Base-by-base conservation (phyloP, 2,113 vertebrate genomes). In the Chelonoidis abingdonii region DNA sequence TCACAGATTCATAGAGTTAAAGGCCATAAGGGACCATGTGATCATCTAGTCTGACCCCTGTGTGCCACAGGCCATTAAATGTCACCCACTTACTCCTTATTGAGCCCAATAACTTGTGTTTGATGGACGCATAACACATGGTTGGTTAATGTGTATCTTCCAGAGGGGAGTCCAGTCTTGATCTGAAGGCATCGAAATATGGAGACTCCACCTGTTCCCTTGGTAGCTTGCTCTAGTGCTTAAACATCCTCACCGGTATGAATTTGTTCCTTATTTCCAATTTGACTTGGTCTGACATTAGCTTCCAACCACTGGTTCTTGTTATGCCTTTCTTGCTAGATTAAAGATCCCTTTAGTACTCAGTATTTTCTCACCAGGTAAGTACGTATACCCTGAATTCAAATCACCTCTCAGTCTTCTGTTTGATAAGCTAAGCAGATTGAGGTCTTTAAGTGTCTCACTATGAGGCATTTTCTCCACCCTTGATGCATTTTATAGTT, bases 351-450 rank as follows among this genome's bases (percentile, higher is more conserved):
- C 52, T 56, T n/a, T n/a, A 9, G n/a, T 56, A 25, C n/a, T 44
- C 38, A 10, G 10, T 41, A 24, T 56, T 7, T 6, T 1, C 0
- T 14, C 5, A 4, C 49, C 83, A 14, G 27, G 50, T 87, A 22
- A 13, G n/a, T 19, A 5, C 2, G 25, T 0, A 0, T 52, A 52
- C 10, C 1, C 1, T 2, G 31, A 5, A n/a, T 38, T 41, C 78
- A 87, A 3, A 0, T 9, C 41, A 59, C 49, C 62, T 91, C 78
- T 62, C 86, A 78, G 5, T 2, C 8, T 82, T 5, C 81, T 6
- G 84, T 38, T 53, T 22, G 78, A 19, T 3, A 56, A 78, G 47
- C 41, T 1, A 3, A 89, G 5, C 0, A 1, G n/a, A 27, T 5
- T 21, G 8, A 47, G 0, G 8, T 21, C 89, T 76, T 85, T 81